phyloP scores from a whole-genome alignment of 2,797 vertebrate species.

The Sarcoramphus papa region DNA sequence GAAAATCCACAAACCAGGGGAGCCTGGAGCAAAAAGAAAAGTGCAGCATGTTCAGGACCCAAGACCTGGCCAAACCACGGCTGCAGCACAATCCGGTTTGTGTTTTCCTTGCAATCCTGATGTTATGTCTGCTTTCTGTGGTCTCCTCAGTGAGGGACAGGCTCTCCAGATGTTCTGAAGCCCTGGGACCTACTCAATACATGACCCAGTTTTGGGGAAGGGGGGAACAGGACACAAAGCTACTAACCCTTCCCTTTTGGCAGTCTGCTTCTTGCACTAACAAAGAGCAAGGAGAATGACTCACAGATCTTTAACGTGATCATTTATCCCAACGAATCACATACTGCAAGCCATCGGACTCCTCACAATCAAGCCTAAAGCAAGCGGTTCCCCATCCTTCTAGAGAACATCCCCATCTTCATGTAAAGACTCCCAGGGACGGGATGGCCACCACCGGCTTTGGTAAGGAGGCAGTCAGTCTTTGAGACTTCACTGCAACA shows the following conservation, averaged over 20 bases:
- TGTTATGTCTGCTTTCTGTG: neutral
- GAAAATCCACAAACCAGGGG: neutral
- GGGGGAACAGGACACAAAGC: neutral
- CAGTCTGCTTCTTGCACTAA: neutral
- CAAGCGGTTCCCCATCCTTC: neutral
- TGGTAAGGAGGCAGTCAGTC: neutral
- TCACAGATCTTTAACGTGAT: neutral
- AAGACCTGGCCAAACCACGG: neutral
- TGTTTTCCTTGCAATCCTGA: neutral
- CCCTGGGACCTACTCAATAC: neutral
- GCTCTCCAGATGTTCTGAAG: neutral
- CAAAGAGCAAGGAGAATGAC: neutral
- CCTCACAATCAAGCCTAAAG: neutral
- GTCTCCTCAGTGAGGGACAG: neutral
- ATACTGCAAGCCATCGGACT: neutral
- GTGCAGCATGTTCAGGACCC: neutral
- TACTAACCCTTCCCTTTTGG: neutral
- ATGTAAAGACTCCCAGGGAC: neutral
- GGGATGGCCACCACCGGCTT: neutral
- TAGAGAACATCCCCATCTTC: neutral
- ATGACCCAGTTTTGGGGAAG: neutral
- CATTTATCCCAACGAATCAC: neutral
- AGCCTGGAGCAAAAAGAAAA: neutral
- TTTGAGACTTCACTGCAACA: neutral
- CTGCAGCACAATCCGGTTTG: neutral